Evolutionary conservation across 2,113 vertebrate genomes (phyloP).

Genomic region (Tiliqua scincoides): DNA sequence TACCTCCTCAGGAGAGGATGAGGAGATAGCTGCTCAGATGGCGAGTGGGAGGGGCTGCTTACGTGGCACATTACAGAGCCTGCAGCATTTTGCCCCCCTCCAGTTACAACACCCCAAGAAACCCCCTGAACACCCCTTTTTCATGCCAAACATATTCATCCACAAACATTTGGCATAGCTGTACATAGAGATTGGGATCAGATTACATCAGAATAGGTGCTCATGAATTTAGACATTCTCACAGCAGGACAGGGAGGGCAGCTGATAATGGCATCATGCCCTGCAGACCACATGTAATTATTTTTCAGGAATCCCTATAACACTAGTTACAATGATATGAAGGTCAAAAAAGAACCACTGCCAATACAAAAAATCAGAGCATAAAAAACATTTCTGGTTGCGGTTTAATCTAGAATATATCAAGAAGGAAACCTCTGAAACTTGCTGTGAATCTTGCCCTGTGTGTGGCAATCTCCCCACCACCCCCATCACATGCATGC

Average conservation of each 20-base stretch:
- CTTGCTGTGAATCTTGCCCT: neutral
- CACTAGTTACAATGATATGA: neutral
- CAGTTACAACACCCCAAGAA: no score
- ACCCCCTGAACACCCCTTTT: neutral
- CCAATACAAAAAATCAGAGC: neutral
- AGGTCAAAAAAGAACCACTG: neutral
- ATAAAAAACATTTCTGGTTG: neutral
- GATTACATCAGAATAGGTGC: no score
- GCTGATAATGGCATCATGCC: neutral
- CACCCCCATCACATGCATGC: no score
- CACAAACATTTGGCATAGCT: neutral
- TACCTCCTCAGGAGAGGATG: no score
- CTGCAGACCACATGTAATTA: neutral
- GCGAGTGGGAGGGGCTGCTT: no score
- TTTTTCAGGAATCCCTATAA: neutral
- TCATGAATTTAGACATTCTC: neutral
- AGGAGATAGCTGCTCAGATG: no score
- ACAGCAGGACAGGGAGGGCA: neutral
- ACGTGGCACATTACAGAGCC: no score
- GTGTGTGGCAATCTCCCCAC: neutral
- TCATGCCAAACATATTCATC: neutral
- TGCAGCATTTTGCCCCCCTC: no score
- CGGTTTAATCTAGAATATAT: neutral
- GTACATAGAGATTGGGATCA: neutral
- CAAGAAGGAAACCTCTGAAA: neutral